phyloP scores from a whole-genome alignment of 2,888 invertebrate species.

The Rosalia funebris region DNA sequence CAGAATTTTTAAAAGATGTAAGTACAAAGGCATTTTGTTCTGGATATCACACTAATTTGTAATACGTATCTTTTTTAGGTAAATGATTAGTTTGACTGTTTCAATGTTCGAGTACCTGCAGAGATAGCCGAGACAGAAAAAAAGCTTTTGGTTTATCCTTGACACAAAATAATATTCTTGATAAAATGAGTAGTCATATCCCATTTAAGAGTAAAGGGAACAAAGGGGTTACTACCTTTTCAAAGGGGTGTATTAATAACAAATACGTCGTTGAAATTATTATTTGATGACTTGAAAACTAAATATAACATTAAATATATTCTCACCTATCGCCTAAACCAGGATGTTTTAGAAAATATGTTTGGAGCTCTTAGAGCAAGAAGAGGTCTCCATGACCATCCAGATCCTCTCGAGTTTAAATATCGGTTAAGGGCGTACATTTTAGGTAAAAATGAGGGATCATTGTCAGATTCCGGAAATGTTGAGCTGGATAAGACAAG shows the following conservation, averaged over 20 bases:
- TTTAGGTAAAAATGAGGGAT: slow-evolving; percentile 35
- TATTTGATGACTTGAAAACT: slow-evolving; percentile 13
- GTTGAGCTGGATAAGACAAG: neutral
- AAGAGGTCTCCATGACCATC: slow-evolving; percentile 36
- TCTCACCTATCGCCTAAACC: slow-evolving; percentile 45
- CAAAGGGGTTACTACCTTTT: slow-evolving; percentile 41
- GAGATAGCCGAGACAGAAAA: slow-evolving; percentile 21
- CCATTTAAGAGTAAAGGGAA: slow-evolving; percentile 36
- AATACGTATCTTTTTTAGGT: slow-evolving; percentile 37
- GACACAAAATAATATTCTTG: slow-evolving; percentile 40
- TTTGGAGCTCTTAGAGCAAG: slow-evolving; percentile 37
- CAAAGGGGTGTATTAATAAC: slow-evolving; percentile 38
- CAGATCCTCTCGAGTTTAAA: slow-evolving; percentile 39
- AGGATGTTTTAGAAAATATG: slow-evolving; percentile 46
- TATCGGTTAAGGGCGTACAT: slow-evolving; percentile 40
- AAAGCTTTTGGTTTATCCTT: slow-evolving; percentile 14
- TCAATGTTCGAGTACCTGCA: slow-evolving; percentile 19
- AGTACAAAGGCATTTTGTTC: slow-evolving; percentile 30
- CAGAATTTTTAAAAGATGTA: slow-evolving; percentile 42
- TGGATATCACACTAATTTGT: neutral
- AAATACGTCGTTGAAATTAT: slow-evolving; percentile 12
- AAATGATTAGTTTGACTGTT: slow-evolving; percentile 21
- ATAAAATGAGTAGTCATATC: slow-evolving; percentile 37
- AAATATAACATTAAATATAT: slow-evolving; percentile 38
- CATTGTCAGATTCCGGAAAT: neutral